Evolutionary conservation across 1,140 invertebrate genomes (phyloP).

Genomic region (Euwallacea fornicatus): DNA sequence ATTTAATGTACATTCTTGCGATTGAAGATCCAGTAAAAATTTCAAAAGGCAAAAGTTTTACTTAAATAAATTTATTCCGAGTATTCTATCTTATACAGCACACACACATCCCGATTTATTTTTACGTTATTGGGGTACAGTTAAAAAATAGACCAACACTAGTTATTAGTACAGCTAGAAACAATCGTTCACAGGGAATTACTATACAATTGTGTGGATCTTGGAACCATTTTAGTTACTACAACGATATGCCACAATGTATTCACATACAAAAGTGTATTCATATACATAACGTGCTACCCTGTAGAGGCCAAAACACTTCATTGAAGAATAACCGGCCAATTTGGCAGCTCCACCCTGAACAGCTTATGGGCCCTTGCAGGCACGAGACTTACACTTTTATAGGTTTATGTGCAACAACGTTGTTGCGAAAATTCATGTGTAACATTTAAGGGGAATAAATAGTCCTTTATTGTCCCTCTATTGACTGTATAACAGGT

Average conservation of each 20-base stretch:
- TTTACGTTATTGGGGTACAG: slow-evolving; percentile 11
- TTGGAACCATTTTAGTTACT: too few species aligned
- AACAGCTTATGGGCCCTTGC: too few species aligned
- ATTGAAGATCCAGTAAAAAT: slow-evolving; percentile 1
- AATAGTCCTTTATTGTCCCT: too few species aligned
- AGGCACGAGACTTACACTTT: too few species aligned
- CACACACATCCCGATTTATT: slow-evolving; percentile 16
- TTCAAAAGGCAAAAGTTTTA: slow-evolving; percentile 4
- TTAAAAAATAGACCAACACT: background rate
- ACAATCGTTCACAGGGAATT: background rate
- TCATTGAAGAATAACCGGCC: too few species aligned
- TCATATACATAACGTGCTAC: background rate
- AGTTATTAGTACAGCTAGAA: background rate
- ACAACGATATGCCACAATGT: too few species aligned
- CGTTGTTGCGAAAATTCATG: too few species aligned
- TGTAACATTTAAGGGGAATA: too few species aligned
- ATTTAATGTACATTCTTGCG: background rate
- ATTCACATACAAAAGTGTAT: background rate
- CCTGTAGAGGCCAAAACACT: too few species aligned
- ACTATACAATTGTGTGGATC: background rate
- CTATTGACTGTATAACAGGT: too few species aligned
- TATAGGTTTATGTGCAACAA: too few species aligned
- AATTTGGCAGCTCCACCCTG: too few species aligned
- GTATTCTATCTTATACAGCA: slow-evolving; percentile 3
- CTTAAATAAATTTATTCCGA: slow-evolving; percentile 17